Evolutionary conservation across 2,797 vertebrate genomes (phyloP).

Genomic region (Siniperca undulata): DNA sequence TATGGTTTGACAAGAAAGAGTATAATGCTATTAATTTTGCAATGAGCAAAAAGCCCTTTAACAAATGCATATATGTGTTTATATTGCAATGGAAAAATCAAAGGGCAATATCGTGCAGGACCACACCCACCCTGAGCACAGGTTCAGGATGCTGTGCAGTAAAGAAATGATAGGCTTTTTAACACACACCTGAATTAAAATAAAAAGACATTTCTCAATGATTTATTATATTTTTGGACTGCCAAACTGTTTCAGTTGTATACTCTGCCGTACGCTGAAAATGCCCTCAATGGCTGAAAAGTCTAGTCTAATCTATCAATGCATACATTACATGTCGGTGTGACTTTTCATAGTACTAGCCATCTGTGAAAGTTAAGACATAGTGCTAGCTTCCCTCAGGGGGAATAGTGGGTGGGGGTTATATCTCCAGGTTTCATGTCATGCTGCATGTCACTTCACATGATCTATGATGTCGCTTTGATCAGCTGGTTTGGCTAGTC

Average conservation of each 20-base stretch:
- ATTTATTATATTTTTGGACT: background rate
- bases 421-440: background rate
- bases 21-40: background rate
- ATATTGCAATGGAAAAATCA: background rate
- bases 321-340: background rate
- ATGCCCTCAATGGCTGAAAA: background rate
- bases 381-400: background rate
- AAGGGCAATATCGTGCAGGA: background rate
- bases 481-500: conserved; percentile 71
- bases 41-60: background rate
- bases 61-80: background rate
- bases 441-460: conserved; percentile 17
- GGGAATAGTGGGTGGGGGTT: background rate
- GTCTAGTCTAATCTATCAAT: background rate
- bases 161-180: background rate
- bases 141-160: background rate
- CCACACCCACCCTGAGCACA: background rate
- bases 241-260: background rate
- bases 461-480: conserved; percentile 5
- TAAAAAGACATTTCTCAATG: background rate
- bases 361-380: no score
- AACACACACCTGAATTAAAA: background rate
- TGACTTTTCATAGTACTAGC: background rate
- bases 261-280: background rate
- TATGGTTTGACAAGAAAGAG: background rate